Evolutionary conservation across 2,888 invertebrate genomes (phyloP).

Genomic region (Pristionchus arcanus): DNA sequence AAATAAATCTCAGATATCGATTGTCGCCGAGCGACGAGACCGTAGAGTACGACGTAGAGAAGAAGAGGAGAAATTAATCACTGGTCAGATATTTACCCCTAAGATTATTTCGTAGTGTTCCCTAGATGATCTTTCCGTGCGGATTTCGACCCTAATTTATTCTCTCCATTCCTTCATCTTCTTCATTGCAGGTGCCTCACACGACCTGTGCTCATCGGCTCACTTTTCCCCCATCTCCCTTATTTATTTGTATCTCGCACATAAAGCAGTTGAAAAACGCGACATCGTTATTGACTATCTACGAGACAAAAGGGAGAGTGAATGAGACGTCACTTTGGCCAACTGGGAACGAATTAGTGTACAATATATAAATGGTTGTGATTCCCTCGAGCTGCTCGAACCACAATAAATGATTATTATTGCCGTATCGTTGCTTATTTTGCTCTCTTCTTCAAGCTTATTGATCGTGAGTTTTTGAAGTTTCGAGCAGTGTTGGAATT

Average conservation of each 20-base stretch:
- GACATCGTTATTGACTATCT: too few relatives aligned
- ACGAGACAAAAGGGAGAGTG: background rate
- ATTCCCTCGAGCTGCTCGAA: background rate
- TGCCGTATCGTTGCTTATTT: background rate
- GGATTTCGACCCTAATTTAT: background rate
- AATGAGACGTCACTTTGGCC: slow-evolving; percentile 6
- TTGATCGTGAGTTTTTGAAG: background rate
- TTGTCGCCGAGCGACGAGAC: background rate
- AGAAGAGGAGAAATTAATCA: slow-evolving; percentile 25
- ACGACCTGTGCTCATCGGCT: slow-evolving; percentile 20
- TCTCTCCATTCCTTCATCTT: background rate
- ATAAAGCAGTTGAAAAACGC: slow-evolving; percentile 5
- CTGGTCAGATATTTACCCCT: background rate
- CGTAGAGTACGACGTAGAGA: slow-evolving; percentile 35
- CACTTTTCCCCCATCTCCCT: background rate
- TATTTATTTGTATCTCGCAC: slow-evolving; percentile 29
- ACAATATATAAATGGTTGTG: slow-evolving; percentile 4
- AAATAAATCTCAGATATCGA: background rate
- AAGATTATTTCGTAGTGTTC: background rate
- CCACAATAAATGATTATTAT: background rate
- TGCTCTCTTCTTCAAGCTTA: background rate
- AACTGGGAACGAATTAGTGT: background rate
- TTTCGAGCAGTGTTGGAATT: background rate
- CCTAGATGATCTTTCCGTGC: background rate
- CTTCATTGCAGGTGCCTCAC: background rate